Percentiles rank a stretch among this genome's conserved stretches.
These are phyloP conservation scores for Microcebus murinus DNA, from an alignment of 2,113 vertebrate genomes.

Conservation along the genomic window DNA sequence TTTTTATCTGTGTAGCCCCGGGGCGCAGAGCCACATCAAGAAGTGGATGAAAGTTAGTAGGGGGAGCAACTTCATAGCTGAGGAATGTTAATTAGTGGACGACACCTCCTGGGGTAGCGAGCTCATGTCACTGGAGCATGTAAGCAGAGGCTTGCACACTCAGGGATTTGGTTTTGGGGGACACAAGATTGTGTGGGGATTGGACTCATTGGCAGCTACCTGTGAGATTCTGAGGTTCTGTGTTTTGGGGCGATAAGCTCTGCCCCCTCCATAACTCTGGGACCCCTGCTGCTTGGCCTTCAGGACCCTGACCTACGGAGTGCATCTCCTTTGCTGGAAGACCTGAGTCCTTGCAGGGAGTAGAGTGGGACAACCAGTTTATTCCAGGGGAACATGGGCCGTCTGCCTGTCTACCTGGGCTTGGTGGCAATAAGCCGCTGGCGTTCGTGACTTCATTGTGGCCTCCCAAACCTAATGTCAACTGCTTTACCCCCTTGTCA, in stretches of 20 bases:
- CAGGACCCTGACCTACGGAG: neutral
- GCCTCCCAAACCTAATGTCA: neutral
- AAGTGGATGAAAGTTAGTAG: neutral
- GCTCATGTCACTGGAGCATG: neutral
- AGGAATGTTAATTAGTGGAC: neutral
- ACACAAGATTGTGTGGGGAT: neutral
- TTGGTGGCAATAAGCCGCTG: neutral
- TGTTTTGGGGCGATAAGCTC: neutral
- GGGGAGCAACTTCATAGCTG: neutral
- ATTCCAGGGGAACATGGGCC: neutral
- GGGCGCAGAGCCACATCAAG: neutral
- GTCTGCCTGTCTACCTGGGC: neutral
- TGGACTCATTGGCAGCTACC: neutral
- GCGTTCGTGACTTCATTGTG: neutral
- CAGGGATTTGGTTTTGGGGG: neutral
- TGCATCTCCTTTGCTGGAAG: neutral
- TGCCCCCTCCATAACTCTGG: neutral
- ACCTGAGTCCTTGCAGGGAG: neutral
- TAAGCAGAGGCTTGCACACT: neutral
- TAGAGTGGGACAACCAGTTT: neutral
- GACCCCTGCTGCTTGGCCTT: neutral
- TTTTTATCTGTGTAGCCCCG: neutral
- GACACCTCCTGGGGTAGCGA: neutral
- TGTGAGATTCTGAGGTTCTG: neutral
- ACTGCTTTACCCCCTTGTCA: neutral